Percentiles rank a stretch among this genome's conserved stretches.
phyloP scores from a whole-genome alignment of 2,113 vertebrate genomes.

The Trochalopteron elliotii region DNA sequence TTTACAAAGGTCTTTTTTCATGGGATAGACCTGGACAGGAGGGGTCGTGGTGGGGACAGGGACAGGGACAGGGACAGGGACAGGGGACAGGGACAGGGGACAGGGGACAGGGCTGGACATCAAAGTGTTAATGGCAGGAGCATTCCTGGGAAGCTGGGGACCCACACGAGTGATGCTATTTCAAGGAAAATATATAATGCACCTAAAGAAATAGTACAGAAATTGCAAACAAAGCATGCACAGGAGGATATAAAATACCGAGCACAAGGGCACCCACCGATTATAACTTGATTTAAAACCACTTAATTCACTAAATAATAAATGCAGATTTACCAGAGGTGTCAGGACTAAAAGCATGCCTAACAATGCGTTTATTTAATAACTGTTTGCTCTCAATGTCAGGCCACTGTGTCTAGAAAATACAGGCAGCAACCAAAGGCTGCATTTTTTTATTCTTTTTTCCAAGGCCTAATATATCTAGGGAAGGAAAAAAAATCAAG shows the following conservation, averaged over 20 bases:
- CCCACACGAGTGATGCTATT: background rate
- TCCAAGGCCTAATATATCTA: background rate
- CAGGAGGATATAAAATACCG: constrained; percentile 29
- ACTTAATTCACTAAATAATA: constrained; percentile 65
- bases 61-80: no score
- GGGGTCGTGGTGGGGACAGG: accelerated
- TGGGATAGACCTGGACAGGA: background rate
- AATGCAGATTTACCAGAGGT: constrained; percentile 63
- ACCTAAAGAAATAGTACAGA: constrained; percentile 47
- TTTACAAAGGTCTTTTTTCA: background rate
- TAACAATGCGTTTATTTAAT: constrained; percentile 59
- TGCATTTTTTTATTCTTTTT: background rate
- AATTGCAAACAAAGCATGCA: constrained; percentile 60
- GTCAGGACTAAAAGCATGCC: constrained; percentile 63
- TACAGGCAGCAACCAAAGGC: background rate
- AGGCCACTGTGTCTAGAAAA: constrained; percentile 27
- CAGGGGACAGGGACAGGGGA: no score
- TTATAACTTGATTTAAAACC: constrained; percentile 64
- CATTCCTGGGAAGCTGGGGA: background rate
- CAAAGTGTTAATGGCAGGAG: background rate
- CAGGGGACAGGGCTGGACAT: background rate
- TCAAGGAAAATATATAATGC: constrained; percentile 45
- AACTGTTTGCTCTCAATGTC: constrained; percentile 62
- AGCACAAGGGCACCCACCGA: constrained; percentile 50
- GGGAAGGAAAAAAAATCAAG: background rate